A percentile compares a stretch with the other conserved stretches of the same genome.
These are phyloP conservation scores for Phasianus colchicus DNA, from an alignment of 2,113 vertebrate species.

Conservation along the genomic window DNA sequence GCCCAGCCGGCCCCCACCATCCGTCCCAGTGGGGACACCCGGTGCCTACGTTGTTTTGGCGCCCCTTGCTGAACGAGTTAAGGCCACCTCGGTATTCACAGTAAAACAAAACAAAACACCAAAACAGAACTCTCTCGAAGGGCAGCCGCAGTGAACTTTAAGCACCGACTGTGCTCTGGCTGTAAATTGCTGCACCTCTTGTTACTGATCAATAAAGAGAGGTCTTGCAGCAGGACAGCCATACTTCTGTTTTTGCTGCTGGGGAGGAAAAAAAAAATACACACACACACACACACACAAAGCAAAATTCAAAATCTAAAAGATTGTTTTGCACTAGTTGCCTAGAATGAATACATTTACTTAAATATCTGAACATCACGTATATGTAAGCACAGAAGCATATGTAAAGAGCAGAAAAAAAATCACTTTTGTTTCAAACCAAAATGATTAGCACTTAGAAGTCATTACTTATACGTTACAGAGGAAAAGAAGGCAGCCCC, in stretches of 20 bases:
- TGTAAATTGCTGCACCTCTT: neutral
- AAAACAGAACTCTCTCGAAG: neutral
- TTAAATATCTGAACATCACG: neutral
- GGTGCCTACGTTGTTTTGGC: no score
- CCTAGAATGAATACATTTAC: neutral
- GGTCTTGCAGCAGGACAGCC: neutral
- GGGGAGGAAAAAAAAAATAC: no score
- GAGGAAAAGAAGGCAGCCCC: neutral
- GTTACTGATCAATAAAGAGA: constrained; percentile 30
- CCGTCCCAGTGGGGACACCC: accelerated
- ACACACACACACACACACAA: no score
- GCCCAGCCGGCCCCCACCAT: neutral
- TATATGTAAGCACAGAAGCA: neutral
- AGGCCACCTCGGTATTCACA: no score
- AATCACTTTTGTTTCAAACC: neutral
- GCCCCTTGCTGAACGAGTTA: neutral
- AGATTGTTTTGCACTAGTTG: neutral
- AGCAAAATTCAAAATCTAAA: constrained; percentile 1
- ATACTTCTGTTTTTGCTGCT: neutral
- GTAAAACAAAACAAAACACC: no score
- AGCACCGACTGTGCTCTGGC: neutral
- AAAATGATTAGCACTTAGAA: neutral
- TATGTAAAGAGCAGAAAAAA: neutral
- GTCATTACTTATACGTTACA: neutral
- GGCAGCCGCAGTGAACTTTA: constrained; percentile 38